Conservation (phyloP, 2,888 invertebrate species). For the Pollenia angustigena region DNA sequence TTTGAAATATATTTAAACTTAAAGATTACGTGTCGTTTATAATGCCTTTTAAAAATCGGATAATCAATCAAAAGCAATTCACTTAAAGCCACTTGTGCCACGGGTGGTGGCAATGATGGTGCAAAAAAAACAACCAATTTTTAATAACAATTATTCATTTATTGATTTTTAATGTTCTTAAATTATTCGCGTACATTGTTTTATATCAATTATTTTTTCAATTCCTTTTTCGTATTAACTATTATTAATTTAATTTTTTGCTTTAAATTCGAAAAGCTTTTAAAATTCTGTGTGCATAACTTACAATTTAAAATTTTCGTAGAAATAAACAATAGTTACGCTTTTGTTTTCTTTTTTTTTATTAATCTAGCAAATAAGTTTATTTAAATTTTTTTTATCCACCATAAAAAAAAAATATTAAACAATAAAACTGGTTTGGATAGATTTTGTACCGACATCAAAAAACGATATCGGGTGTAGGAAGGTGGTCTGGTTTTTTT, state of each 20-base stretch:
- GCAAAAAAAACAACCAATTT: background rate
- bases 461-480: background rate
- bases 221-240: background rate
- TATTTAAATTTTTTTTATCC: background rate
- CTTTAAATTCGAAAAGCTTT: background rate
- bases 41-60: background rate
- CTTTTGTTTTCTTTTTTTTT: background rate
- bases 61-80: background rate
- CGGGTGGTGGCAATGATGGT: slow-evolving; percentile 28
- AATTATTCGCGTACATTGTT: background rate
- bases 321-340: background rate
- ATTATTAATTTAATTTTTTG: background rate
- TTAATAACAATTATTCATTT: slow-evolving; percentile 11
- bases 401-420: background rate
- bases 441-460: background rate
- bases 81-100: background rate
- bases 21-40: background rate
- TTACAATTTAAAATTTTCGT: background rate
- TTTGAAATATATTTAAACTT: too few relatives aligned
- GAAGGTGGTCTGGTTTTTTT: background rate
- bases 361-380: background rate
- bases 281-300: background rate
- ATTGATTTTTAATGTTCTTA: background rate
- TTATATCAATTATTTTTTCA: too few relatives aligned
- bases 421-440: slow-evolving; percentile 29